phyloP scores from a whole-genome alignment of 2,888 invertebrate species.

The Diogma glabrata region DNA sequence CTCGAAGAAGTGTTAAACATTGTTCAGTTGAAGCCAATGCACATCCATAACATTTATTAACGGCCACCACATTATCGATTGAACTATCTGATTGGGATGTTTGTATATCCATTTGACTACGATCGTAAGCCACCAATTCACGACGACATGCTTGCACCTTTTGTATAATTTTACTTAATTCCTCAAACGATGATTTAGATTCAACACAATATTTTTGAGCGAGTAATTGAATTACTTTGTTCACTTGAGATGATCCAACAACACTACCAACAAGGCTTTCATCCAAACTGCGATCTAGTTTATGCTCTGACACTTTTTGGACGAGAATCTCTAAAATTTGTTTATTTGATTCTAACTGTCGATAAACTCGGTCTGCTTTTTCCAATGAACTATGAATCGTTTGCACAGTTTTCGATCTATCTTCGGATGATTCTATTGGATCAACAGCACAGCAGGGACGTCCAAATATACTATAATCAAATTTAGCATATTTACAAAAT shows the following conservation, averaged over 20 bases:
- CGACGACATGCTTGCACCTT: slow-evolving; percentile 82
- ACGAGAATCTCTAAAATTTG: slow-evolving; percentile 78
- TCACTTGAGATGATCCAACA: slow-evolving; percentile 54
- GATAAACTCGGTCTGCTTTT: slow-evolving; percentile 89
- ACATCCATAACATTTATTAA: slow-evolving; percentile 73
- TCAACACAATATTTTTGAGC: slow-evolving; percentile 94
- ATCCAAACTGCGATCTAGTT: slow-evolving; percentile 48
- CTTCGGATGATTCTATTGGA: slow-evolving; percentile 94
- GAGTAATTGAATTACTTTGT: slow-evolving; percentile 83
- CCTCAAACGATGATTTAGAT: slow-evolving; percentile 89
- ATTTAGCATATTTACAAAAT: slow-evolving; percentile 98
- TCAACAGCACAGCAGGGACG: slow-evolving; percentile 93
- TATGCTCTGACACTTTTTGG: slow-evolving; percentile 79
- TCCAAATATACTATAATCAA: slow-evolving; percentile 87
- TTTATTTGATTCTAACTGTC: slow-evolving; percentile 80
- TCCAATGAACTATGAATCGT: slow-evolving; percentile 84
- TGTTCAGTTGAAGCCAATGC: slow-evolving; percentile 87
- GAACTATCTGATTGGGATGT: slow-evolving; percentile 22
- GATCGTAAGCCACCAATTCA: slow-evolving; percentile 84
- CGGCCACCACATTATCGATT: slow-evolving; percentile 25
- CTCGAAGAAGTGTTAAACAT: slow-evolving; percentile 80
- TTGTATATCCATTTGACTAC: slow-evolving; percentile 58
- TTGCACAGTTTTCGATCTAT: slow-evolving; percentile 86
- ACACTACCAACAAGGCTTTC: slow-evolving; percentile 38
- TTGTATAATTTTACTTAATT: slow-evolving; percentile 80